phyloP scores from a whole-genome alignment of 2,888 invertebrate species.

The Lomographa bimaculata region DNA sequence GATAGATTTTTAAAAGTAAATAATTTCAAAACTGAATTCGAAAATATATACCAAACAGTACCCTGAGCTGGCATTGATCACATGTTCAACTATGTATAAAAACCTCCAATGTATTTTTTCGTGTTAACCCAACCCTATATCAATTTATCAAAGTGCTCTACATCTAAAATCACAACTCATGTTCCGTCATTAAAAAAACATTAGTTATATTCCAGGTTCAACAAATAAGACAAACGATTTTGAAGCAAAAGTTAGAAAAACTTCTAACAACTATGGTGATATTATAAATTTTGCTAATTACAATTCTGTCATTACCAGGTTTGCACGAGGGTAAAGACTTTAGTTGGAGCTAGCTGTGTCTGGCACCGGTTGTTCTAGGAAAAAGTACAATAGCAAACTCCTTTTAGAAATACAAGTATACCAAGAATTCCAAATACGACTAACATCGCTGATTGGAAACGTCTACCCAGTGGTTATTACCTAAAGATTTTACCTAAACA shows the following conservation, averaged over 20 bases:
- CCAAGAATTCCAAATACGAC: background rate
- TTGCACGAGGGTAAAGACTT: slow-evolving; percentile 44
- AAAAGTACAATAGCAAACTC: slow-evolving; percentile 36
- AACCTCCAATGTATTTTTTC: too few species aligned
- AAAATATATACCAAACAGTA: too few species aligned
- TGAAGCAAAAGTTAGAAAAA: slow-evolving; percentile 6
- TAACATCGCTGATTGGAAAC: too few species aligned
- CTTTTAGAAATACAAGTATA: background rate
- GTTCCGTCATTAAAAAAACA: slow-evolving; percentile 35
- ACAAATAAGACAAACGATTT: background rate
- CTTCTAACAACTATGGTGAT: slow-evolving; percentile 7
- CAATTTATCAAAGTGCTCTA: slow-evolving; percentile 40
- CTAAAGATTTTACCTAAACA: too few species aligned
- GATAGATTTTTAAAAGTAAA: too few species aligned
- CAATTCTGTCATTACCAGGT: slow-evolving; percentile 50
- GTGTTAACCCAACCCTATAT: slow-evolving; percentile 1
- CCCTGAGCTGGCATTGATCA: too few species aligned
- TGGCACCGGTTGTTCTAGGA: slow-evolving; percentile 60
- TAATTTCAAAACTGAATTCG: too few species aligned
- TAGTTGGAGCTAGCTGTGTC: slow-evolving; percentile 55
- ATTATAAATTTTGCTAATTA: slow-evolving; percentile 44
- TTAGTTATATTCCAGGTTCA: slow-evolving; percentile 12
- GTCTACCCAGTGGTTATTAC: too few species aligned
- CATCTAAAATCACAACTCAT: slow-evolving; percentile 45
- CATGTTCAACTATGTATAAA: too few species aligned